Conservation (phyloP, 2,113 vertebrate genomes). For the Hemibagrus wyckioides region DNA sequence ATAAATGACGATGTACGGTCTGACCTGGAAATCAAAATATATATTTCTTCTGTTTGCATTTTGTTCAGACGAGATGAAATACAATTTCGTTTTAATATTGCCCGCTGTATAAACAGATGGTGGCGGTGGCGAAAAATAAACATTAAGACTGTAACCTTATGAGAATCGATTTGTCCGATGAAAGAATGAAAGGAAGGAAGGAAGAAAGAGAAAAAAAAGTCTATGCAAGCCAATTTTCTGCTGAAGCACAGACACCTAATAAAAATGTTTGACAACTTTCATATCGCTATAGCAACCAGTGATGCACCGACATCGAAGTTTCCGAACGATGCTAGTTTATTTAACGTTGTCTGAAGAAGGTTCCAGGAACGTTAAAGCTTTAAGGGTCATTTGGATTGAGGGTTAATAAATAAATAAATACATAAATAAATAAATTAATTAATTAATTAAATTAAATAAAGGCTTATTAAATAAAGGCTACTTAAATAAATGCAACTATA, state of each 20-base stretch:
- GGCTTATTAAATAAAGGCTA: too few relatives aligned
- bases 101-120: conserved; percentile 83
- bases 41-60: conserved; percentile 91
- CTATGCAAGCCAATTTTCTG: neutral
- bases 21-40: conserved; percentile 87
- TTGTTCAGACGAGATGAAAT: conserved; percentile 87
- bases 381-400: neutral
- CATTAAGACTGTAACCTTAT: conserved; percentile 85
- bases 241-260: neutral
- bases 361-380: neutral
- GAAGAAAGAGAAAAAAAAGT: neutral
- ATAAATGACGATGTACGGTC: conserved; percentile 92
- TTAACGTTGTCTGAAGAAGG: neutral
- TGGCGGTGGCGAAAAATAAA: conserved; percentile 74
- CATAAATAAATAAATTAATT: too few relatives aligned
- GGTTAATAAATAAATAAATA: too few relatives aligned
- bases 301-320: neutral
- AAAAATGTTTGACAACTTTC: neutral
- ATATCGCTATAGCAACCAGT: neutral
- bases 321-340: neutral
- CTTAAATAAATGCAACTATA: neutral
- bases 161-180: conserved; percentile 87
- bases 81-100: conserved; percentile 95
- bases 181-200: conserved; percentile 65
- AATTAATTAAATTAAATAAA: too few relatives aligned